Conservation (phyloP, 2,797 vertebrate genomes). For the Myotis planiceps region DNA sequence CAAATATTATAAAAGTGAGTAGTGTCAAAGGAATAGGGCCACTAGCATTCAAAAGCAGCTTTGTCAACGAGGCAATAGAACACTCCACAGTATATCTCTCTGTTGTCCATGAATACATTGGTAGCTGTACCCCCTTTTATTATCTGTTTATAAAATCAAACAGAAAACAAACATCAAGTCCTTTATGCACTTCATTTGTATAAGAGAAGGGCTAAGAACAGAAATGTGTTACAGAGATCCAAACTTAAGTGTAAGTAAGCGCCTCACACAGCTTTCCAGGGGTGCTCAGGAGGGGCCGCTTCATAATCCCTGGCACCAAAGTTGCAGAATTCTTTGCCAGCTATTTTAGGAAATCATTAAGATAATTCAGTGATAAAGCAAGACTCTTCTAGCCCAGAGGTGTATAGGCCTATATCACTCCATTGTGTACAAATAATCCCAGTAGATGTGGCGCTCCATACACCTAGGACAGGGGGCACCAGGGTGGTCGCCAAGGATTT, state of each 20-base stretch:
- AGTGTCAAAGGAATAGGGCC: not conserved
- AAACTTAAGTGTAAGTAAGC: not conserved
- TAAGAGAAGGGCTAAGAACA: not conserved
- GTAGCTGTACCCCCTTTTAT: not conserved
- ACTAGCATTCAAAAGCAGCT: not conserved
- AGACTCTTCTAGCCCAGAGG: not conserved
- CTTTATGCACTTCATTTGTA: not conserved
- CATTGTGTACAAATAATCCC: not conserved
- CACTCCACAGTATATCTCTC: not conserved
- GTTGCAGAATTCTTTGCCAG: not conserved
- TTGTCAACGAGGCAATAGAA: not conserved
- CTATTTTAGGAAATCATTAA: not conserved
- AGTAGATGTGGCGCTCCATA: not conserved
- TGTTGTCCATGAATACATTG: not conserved
- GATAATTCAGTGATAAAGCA: no score
- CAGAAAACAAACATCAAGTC: not conserved
- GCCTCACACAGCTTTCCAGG: not conserved
- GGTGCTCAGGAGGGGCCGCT: not conserved
- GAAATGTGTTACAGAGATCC: not conserved
- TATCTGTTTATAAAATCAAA: not conserved
- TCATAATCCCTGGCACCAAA: not conserved
- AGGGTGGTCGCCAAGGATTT: not conserved
- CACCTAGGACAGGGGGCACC: not conserved
- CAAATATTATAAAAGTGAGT: not conserved
- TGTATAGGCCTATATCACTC: not conserved